phyloP scores from a whole-genome alignment of 2,888 invertebrate species.

The Scaptomyza cyrtandrae region DNA sequence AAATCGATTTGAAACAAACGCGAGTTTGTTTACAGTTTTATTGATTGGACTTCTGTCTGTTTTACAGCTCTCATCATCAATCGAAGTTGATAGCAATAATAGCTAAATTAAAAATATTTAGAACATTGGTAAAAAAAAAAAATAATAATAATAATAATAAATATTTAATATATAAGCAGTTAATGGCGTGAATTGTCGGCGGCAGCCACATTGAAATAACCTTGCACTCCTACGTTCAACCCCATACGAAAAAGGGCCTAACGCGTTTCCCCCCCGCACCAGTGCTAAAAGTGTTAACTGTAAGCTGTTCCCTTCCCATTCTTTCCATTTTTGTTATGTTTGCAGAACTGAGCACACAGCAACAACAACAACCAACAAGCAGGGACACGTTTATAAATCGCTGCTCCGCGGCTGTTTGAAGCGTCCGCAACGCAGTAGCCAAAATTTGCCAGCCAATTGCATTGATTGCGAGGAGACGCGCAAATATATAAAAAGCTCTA shows the following conservation, averaged over 20 bases:
- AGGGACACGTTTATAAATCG: slow-evolving; percentile 83
- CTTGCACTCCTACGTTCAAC: slow-evolving; percentile 7
- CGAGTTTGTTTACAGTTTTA: slow-evolving; percentile 74
- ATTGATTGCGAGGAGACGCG: slow-evolving; percentile 83
- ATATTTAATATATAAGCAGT: neutral
- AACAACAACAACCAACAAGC: slow-evolving; percentile 31
- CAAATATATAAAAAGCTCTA: slow-evolving; percentile 83
- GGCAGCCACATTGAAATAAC: slow-evolving; percentile 33
- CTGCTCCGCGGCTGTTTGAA: slow-evolving; percentile 83
- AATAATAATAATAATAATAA: neutral
- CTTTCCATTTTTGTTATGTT: slow-evolving; percentile 36
- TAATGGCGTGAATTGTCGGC: neutral
- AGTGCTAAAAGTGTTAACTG: slow-evolving; percentile 13
- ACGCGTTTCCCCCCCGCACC: too few species aligned
- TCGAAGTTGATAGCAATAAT: slow-evolving; percentile 14
- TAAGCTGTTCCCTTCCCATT: slow-evolving; percentile 27
- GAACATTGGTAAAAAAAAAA: neutral
- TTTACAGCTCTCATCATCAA: slow-evolving; percentile 16
- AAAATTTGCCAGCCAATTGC: slow-evolving; percentile 82
- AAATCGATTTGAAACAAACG: slow-evolving; percentile 71
- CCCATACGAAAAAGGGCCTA: neutral
- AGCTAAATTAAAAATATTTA: slow-evolving; percentile 2
- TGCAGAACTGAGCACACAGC: slow-evolving; percentile 82
- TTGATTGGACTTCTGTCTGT: slow-evolving; percentile 62
- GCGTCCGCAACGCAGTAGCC: slow-evolving; percentile 83